Percentiles rank a stretch among this genome's conserved stretches.
Evolutionary conservation across 2,113 vertebrate species (phyloP).

Genomic region (Austrofundulus limnaeus): DNA sequence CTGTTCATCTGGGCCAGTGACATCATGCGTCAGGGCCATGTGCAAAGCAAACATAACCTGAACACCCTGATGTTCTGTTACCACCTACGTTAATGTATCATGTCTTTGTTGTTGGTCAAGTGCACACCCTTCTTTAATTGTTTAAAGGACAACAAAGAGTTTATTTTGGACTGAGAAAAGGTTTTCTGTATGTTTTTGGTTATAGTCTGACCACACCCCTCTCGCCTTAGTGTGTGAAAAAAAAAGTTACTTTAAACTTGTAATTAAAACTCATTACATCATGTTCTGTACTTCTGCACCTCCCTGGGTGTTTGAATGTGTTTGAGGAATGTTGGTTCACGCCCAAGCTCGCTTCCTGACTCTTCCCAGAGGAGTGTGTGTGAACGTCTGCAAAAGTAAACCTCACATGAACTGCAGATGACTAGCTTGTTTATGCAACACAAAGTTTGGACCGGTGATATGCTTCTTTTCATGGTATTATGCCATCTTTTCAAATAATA

Average conservation of each 20-base stretch:
- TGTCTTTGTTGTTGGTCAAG: not conserved
- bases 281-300: slow-evolving; percentile 13
- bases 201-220: slow-evolving; percentile 49
- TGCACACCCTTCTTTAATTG: not conserved
- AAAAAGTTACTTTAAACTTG: slow-evolving; percentile 32
- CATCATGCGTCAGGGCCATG: slow-evolving; percentile 3
- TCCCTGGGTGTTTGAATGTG: slow-evolving; percentile 31
- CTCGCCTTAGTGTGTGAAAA: slow-evolving; percentile 30
- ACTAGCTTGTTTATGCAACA: not conserved
- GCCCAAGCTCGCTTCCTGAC: slow-evolving; percentile 52
- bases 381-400: slow-evolving; percentile 26
- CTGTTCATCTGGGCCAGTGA: slow-evolving; percentile 54
- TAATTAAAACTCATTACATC: slow-evolving; percentile 34
- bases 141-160: not conserved
- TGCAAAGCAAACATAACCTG: slow-evolving; percentile 27
- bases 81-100: not conserved
- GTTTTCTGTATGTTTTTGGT: slow-evolving; percentile 9
- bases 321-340: slow-evolving; percentile 62
- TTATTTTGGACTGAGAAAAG: not conserved
- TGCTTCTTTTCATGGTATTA: not conserved
- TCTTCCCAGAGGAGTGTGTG: slow-evolving; percentile 12
- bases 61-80: slow-evolving; percentile 10
- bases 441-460: not conserved
- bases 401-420: slow-evolving; percentile 6
- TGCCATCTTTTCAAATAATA: not conserved